These are phyloP conservation scores for Pinna nobilis DNA, from an alignment of 1,140 invertebrate species.

Conservation along the genomic window DNA sequence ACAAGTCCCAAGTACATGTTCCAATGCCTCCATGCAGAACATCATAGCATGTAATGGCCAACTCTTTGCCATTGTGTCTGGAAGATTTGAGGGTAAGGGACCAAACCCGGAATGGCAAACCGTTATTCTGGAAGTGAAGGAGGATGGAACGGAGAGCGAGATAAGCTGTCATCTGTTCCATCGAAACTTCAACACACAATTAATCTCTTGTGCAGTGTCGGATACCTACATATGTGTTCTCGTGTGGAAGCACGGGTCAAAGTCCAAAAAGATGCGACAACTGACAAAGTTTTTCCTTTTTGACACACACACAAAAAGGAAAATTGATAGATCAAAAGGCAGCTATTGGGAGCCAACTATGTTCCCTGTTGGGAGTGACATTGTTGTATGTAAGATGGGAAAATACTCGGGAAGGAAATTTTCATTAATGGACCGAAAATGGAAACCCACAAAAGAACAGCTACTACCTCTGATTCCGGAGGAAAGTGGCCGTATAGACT, in stretches of 20 bases:
- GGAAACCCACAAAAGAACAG: conserved; percentile 34
- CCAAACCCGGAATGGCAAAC: conserved; percentile 28
- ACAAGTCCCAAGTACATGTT: conserved; percentile 37
- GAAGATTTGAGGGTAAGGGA: conserved; percentile 12
- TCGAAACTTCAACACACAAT: conserved; percentile 46
- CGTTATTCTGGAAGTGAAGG: conserved; percentile 47
- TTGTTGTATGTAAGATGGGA: conserved; percentile 51
- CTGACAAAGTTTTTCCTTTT: conserved; percentile 43
- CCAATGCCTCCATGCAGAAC: conserved; percentile 43
- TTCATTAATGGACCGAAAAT: conserved; percentile 38
- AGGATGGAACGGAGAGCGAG: conserved; percentile 40
- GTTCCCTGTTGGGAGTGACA: conserved; percentile 47
- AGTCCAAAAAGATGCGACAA: conserved; percentile 28
- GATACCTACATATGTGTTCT: conserved; percentile 53
- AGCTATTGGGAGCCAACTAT: conserved; percentile 41
- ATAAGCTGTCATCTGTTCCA: conserved; percentile 48
- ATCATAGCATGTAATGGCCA: conserved; percentile 46
- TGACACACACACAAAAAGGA: conserved; percentile 25
- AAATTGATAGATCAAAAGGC: conserved; percentile 45
- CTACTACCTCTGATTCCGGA: conserved; percentile 42
- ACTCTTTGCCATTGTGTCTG: conserved; percentile 49
- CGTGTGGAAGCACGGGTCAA: conserved; percentile 48
- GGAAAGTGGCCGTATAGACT: conserved; percentile 45
- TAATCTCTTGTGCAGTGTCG: conserved; percentile 35
- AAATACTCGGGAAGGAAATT: conserved; percentile 47